Conservation (phyloP, 2,113 vertebrate species). For the Bagarius yarrelli region DNA sequence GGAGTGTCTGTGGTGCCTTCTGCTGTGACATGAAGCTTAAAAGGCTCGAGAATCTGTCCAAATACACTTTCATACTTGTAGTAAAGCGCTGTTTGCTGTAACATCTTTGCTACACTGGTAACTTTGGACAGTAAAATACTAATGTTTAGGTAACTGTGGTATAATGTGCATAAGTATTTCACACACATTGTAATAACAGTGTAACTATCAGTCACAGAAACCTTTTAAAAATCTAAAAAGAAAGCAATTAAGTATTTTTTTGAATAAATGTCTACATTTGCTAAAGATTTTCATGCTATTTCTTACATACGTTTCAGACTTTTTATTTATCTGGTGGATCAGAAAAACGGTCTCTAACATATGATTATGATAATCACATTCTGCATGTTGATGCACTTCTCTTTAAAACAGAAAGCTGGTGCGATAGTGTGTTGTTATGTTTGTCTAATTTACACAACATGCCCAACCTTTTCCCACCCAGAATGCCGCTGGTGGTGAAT, state of each 20-base stretch:
- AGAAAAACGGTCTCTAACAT: neutral
- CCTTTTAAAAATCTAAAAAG: neutral
- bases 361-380: neutral
- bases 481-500: no score
- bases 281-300: neutral
- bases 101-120: neutral
- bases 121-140: neutral
- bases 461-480: neutral
- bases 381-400: neutral
- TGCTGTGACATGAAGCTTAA: neutral
- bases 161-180: no score
- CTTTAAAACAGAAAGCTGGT: neutral
- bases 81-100: neutral
- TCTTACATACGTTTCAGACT: neutral
- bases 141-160: neutral
- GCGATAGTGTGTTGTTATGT: neutral
- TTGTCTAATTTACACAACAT: neutral
- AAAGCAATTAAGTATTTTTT: neutral
- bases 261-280: neutral
- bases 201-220: neutral
- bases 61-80: neutral
- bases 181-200: neutral
- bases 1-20: neutral
- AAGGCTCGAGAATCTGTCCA: neutral
- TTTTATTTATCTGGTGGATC: neutral